These are phyloP conservation scores for Synaphobranchus kaupii DNA, from an alignment of 2,797 vertebrate genomes.

Conservation along the genomic window DNA sequence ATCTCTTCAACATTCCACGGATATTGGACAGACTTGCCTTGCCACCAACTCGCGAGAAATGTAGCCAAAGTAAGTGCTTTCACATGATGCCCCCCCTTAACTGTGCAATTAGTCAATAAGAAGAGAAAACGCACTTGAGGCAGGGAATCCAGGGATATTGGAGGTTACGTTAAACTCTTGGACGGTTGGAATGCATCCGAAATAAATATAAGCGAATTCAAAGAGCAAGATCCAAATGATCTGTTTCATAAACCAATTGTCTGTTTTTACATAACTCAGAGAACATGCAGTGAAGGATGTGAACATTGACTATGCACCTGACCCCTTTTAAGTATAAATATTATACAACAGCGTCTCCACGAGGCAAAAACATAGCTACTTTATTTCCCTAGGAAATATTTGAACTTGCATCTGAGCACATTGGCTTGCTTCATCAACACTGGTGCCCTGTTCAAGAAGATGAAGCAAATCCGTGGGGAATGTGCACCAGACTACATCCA, in stretches of 20 bases:
- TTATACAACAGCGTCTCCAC: conserved; percentile 46
- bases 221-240: neutral
- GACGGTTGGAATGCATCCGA: neutral
- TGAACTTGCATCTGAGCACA: conserved; percentile 2
- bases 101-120: neutral
- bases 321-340: neutral
- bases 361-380: conserved; percentile 34
- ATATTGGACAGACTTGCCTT: neutral
- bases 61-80: neutral
- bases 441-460: conserved; percentile 2
- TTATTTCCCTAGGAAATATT: neutral
- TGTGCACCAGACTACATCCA: neutral
- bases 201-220: neutral
- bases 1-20: neutral
- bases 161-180: neutral
- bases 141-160: neutral
- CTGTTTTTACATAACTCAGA: neutral
- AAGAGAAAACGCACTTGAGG: neutral
- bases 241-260: neutral
- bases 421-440: neutral
- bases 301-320: conserved; percentile 27
- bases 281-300: neutral
- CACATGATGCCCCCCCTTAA: neutral
- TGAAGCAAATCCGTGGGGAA: conserved; percentile 7
- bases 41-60: neutral